These are phyloP conservation scores for Diadophis punctatus DNA, from an alignment of 2,113 vertebrate species.

Conservation along the genomic window DNA sequence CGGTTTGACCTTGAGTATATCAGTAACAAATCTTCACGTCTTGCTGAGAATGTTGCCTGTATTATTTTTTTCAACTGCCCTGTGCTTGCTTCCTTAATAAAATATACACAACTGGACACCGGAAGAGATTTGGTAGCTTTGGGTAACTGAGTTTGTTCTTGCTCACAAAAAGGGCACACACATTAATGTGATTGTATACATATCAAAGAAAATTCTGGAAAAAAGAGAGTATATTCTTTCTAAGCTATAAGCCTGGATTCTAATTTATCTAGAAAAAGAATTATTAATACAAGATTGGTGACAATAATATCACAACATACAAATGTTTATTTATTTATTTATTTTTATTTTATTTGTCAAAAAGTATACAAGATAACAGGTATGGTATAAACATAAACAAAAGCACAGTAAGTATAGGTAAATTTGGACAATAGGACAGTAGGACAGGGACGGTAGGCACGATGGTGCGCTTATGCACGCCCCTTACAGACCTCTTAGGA, in stretches of 20 bases:
- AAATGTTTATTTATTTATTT: not conserved
- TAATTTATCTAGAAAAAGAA: not conserved
- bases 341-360: too few relatives aligned
- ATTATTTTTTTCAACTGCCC: not conserved
- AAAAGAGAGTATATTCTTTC: not conserved
- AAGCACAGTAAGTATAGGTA: too few relatives aligned
- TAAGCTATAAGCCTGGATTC: not conserved
- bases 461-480: too few relatives aligned
- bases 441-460: too few relatives aligned
- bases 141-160: not conserved
- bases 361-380: too few relatives aligned
- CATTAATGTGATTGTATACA: not conserved
- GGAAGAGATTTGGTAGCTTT: not conserved
- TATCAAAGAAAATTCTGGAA: not conserved
- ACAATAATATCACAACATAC: not conserved
- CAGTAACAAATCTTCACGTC: not conserved
- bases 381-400: too few relatives aligned
- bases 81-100: not conserved
- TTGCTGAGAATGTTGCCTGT: not conserved
- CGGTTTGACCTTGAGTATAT: not conserved
- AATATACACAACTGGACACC: not conserved
- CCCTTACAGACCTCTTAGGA: too few relatives aligned
- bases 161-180: not conserved
- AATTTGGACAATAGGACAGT: too few relatives aligned
- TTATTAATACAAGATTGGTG: not conserved